phyloP scores from a whole-genome alignment of 2,888 invertebrate genomes.

The Phyllotreta striolata region DNA sequence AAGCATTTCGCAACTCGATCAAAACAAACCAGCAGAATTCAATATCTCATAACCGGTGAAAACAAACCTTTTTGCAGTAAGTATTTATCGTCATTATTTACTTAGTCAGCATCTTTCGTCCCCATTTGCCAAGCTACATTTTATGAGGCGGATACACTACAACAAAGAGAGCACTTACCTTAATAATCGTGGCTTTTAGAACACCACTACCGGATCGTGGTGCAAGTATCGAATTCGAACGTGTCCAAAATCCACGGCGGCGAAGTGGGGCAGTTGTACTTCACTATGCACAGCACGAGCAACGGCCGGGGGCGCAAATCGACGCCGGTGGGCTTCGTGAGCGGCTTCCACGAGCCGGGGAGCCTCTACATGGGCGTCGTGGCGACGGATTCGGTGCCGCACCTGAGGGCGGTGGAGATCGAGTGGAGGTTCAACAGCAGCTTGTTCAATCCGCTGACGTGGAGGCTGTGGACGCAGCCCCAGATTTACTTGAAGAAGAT shows the following conservation, averaged over 20 bases:
- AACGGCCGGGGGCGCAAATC: conserved; percentile 58
- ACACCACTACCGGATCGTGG: conserved; percentile 78
- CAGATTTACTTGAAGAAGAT: conserved; percentile 77
- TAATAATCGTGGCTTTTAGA: conserved; percentile 64
- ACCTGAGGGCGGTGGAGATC: conserved; percentile 73
- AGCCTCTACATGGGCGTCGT: conserved; percentile 72
- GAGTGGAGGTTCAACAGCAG: conserved; percentile 83
- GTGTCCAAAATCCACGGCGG: conserved; percentile 79
- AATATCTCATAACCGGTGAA: conserved; percentile 78
- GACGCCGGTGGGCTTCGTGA: conserved; percentile 52
- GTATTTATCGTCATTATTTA: no score
- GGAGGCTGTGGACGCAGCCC: conserved; percentile 79
- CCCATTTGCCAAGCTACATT: no score
- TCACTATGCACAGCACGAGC: conserved; percentile 72
- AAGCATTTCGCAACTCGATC: conserved; percentile 38
- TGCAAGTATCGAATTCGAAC: conserved; percentile 76
- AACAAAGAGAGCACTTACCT: no score
- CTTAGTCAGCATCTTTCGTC: no score
- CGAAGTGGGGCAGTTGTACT: conserved; percentile 76
- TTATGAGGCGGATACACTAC: no score
- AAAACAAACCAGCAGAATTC: conserved; percentile 59
- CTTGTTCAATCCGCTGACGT: conserved; percentile 82
- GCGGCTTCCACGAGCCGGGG: conserved; percentile 75
- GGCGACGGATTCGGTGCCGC: conserved; percentile 72
- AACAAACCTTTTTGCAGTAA: conserved; percentile 80